Conservation (phyloP, 2,888 invertebrate genomes). For the Mechanitis mazaeus region DNA sequence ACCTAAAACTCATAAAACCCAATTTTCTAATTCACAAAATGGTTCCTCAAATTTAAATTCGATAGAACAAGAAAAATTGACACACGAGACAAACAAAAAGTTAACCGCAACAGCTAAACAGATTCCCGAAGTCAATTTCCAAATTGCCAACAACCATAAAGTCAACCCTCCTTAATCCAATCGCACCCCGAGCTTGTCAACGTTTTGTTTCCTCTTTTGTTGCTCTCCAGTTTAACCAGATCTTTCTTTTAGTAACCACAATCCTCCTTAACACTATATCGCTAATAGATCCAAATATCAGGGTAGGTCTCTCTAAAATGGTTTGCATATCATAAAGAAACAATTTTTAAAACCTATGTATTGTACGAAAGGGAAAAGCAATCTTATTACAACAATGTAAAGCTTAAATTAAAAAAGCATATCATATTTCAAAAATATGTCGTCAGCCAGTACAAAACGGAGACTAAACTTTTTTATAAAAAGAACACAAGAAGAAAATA, state of each 20-base stretch:
- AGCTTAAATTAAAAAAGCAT: background rate
- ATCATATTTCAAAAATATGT: slow-evolving; percentile 10
- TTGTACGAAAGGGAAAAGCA: background rate
- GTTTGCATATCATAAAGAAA: slow-evolving; percentile 24
- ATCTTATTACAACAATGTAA: background rate
- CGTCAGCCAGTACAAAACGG: slow-evolving; percentile 29
- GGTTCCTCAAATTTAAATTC: slow-evolving; percentile 43
- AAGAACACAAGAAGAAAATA: slow-evolving; percentile 72
- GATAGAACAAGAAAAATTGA: slow-evolving; percentile 51
- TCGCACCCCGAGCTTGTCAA: slow-evolving; percentile 73
- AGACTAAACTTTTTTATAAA: slow-evolving; percentile 50
- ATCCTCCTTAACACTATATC: background rate
- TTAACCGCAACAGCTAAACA: slow-evolving; percentile 61
- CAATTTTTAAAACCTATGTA: slow-evolving; percentile 12
- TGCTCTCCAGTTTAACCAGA: slow-evolving; percentile 46
- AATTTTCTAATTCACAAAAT: slow-evolving; percentile 46
- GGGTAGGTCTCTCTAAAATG: slow-evolving; percentile 43
- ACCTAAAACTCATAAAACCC: slow-evolving; percentile 14
- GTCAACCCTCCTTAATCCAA: slow-evolving; percentile 75
- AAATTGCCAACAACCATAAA: slow-evolving; percentile 72
- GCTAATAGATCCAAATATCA: slow-evolving; percentile 23
- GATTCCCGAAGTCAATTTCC: slow-evolving; percentile 73
- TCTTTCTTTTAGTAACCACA: slow-evolving; percentile 28
- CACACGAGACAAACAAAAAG: slow-evolving; percentile 57
- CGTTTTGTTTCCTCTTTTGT: slow-evolving; percentile 70